Conservation (phyloP, 1,140 invertebrate genomes). For the Pectinophora gossypiella region DNA sequence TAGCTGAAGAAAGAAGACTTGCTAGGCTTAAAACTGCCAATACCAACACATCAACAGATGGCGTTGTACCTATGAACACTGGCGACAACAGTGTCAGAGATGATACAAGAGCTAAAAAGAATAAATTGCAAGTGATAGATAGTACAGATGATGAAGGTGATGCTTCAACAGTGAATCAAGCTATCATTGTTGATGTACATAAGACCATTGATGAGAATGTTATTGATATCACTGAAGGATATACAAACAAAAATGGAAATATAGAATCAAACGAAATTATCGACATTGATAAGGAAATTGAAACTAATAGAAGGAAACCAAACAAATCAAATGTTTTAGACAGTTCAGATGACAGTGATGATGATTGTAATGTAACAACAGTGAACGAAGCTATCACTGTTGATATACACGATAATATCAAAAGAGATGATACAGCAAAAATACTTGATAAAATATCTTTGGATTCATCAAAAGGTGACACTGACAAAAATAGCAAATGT, state of each 20-base stretch:
- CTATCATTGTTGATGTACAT: conserved; percentile 24
- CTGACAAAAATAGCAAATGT: too few relatives aligned
- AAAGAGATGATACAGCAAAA: not conserved
- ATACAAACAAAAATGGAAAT: not conserved
- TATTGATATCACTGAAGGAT: not conserved
- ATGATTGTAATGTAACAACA: not conserved
- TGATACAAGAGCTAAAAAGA: conserved; percentile 23
- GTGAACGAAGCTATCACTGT: not conserved
- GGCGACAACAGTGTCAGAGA: conserved; percentile 1
- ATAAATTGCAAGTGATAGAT: conserved; percentile 42
- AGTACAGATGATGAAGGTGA: conserved; percentile 48
- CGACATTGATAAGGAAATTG: not conserved
- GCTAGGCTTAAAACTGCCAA: conserved; percentile 34
- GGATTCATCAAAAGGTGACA: conserved; percentile 5
- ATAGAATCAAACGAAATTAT: not conserved
- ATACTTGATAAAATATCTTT: not conserved
- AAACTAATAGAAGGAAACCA: not conserved
- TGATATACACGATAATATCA: not conserved
- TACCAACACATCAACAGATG: not conserved
- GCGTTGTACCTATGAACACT: not conserved
- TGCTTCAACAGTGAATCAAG: conserved; percentile 17
- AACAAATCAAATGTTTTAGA: not conserved
- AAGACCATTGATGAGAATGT: conserved; percentile 5
- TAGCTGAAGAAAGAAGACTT: conserved; percentile 64
- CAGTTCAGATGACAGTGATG: not conserved